A percentile compares a stretch with the other conserved stretches of the same genome.
Evolutionary conservation across 2,113 vertebrate species (phyloP).

Genomic region (Conger conger): DNA sequence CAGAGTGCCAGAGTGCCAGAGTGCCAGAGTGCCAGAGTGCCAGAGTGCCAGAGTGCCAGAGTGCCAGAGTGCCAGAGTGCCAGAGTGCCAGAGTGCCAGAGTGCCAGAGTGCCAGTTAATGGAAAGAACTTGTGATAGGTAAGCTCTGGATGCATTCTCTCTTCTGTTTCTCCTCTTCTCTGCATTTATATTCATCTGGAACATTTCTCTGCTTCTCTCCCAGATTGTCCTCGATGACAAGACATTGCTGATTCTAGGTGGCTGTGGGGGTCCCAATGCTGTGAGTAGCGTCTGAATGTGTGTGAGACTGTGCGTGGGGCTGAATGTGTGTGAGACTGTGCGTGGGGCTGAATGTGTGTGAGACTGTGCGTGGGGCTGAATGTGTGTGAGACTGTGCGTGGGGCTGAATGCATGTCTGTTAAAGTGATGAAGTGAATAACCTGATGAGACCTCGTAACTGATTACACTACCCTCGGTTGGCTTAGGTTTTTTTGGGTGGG

Average conservation of each 20-base stretch:
- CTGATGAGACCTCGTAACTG: not conserved
- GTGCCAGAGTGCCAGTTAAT: not conserved
- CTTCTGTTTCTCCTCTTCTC: not conserved
- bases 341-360: not conserved
- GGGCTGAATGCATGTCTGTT: not conserved
- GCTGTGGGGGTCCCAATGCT: constrained; percentile 95
- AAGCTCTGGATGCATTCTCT: not conserved
- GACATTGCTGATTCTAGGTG: constrained; percentile 91
- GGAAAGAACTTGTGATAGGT: not conserved
- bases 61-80: not conserved
- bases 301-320: not conserved
- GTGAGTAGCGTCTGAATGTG: constrained; percentile 68
- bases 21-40: not conserved
- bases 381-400: no score
- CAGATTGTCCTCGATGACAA: constrained; percentile 92
- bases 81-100: not conserved
- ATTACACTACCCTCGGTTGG: not conserved
- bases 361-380: not conserved
- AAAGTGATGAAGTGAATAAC: not conserved
- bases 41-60: not conserved
- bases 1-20: not conserved
- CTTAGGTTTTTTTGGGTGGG: not conserved
- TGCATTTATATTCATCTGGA: not conserved
- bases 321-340: not conserved
- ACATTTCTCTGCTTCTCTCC: constrained; percentile 8